These are phyloP conservation scores for Leptinotarsa texana DNA, from an alignment of 1,140 invertebrate species.

Conservation along the genomic window DNA sequence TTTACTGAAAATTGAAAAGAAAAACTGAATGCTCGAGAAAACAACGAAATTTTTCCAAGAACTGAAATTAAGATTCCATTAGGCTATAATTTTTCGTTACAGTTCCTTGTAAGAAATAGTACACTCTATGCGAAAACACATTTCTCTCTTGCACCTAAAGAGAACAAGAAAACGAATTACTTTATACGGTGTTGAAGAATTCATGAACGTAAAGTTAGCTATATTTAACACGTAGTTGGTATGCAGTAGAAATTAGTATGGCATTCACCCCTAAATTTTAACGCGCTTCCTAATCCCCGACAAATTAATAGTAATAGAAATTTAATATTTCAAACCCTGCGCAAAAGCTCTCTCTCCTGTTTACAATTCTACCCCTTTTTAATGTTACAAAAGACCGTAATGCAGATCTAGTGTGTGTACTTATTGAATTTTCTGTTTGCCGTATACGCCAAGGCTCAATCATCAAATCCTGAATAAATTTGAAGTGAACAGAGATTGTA, in stretches of 20 bases:
- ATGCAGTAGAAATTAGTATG: conserved; percentile 18
- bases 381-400: conserved; percentile 12
- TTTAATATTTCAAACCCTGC: conserved; percentile 24
- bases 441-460: background rate
- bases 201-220: conserved; percentile 12
- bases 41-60: background rate
- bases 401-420: conserved; percentile 9
- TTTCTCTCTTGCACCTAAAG: background rate
- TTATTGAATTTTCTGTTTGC: conserved; percentile 16
- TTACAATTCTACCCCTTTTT: conserved; percentile 16
- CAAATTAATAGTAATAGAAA: conserved; percentile 25
- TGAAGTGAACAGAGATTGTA: too few relatives aligned
- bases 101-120: background rate
- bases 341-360: background rate
- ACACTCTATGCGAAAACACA: background rate
- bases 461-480: too few relatives aligned
- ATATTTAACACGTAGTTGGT: conserved; percentile 18
- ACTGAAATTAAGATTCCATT: background rate
- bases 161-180: background rate
- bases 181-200: conserved; percentile 5
- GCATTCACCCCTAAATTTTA: conserved; percentile 24
- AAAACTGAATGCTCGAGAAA: background rate
- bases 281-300: conserved; percentile 20
- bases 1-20: background rate
- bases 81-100: background rate